phyloP scores from a whole-genome alignment of 2,797 vertebrate species.

The Coranthus polyacanthus region DNA sequence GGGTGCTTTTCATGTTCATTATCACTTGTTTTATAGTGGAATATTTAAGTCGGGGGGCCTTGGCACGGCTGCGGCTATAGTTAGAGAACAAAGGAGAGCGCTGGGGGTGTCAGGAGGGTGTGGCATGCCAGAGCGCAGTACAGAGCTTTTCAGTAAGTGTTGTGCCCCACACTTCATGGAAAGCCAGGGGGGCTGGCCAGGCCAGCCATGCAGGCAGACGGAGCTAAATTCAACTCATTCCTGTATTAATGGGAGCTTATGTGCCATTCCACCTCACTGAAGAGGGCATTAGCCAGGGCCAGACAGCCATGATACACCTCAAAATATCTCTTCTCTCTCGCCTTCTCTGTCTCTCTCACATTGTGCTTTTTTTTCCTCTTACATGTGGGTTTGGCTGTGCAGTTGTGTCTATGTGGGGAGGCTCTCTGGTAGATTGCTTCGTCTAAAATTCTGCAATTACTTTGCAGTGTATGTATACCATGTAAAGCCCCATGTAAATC shows the following conservation, averaged over 20 bases:
- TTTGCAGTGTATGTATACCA: not conserved
- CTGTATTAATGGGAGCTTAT: conserved; percentile 88
- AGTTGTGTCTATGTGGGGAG: conserved; percentile 3
- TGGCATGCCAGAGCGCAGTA: conserved; percentile 73
- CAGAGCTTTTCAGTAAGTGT: conserved; percentile 84
- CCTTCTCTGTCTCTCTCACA: conserved; percentile 56
- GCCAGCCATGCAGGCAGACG: conserved; percentile 76
- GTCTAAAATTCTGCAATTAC: conserved; percentile 20
- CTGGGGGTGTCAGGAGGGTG: conserved; percentile 77
- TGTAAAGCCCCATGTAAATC: conserved; percentile 2
- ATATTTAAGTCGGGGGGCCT: conserved; percentile 84
- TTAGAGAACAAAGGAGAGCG: conserved; percentile 85
- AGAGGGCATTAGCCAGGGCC: conserved; percentile 80
- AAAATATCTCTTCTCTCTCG: conserved; percentile 78
- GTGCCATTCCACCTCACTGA: conserved; percentile 83
- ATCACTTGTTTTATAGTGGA: conserved; percentile 86
- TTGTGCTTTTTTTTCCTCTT: conserved; percentile 45
- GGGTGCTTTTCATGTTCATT: conserved; percentile 82
- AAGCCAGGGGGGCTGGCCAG: conserved; percentile 75
- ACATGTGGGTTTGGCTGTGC: conserved; percentile 47
- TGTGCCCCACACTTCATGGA: conserved; percentile 84
- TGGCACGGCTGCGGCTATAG: conserved; percentile 82
- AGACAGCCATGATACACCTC: conserved; percentile 82
- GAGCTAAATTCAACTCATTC: conserved; percentile 88
- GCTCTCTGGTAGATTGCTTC: conserved; percentile 5